Base-by-base conservation (phyloP, 2,113 vertebrate species). In the Thalassoma bifasciatum region DNA sequence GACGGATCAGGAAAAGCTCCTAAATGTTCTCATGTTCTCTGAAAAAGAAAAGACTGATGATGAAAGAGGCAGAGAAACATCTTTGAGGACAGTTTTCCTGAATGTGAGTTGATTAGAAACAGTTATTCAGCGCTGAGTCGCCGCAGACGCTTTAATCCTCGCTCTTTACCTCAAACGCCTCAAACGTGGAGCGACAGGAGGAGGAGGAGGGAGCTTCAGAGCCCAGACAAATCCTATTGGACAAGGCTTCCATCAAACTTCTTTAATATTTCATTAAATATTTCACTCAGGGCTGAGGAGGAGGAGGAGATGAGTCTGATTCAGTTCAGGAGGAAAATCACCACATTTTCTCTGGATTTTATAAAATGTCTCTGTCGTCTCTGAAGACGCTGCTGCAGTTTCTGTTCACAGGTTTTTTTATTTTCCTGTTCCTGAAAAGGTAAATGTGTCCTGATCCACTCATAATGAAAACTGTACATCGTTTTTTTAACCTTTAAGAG, bases 71-170 rank as follows among this genome's bases (percentile, higher is more conserved):
- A n/a, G n/a, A n/a, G n/a, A n/a, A n/a, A n/a, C n/a, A n/a, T n/a
- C n/a, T n/a, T n/a, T n/a, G n/a, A n/a, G n/a, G n/a, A 34, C 42
- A 34, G 14, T 50, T 66, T 37, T n/a, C n/a, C 24, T 30, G 36
- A 36, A 16, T 26, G 46, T 57, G 62, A 52, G 37, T 68, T 68
- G 1, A 69, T 42, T n/a, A n/a, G 64, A 59, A 10, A 63, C 36
- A 19, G 21, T 14, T 42, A 24, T 73, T 71, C 71, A 53, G 24
- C 52, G 66, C 46, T 7, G 53, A 64, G 69, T 61, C 42, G 65
- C 66, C 42, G 65, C 74, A 30, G 66, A 75, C 40, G 2, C 23
- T 71, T 57, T 81, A 64, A 81, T 85, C 75, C 53, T 64, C 66
- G 52, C 62, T 10, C 44, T 51, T 81, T 59, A 85, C 78, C 69